Evolutionary conservation across 23 tunicate genomes (phyloP), one percentile per base, ranked within the genome.

Genomic region (Corella eumyota): DNA sequence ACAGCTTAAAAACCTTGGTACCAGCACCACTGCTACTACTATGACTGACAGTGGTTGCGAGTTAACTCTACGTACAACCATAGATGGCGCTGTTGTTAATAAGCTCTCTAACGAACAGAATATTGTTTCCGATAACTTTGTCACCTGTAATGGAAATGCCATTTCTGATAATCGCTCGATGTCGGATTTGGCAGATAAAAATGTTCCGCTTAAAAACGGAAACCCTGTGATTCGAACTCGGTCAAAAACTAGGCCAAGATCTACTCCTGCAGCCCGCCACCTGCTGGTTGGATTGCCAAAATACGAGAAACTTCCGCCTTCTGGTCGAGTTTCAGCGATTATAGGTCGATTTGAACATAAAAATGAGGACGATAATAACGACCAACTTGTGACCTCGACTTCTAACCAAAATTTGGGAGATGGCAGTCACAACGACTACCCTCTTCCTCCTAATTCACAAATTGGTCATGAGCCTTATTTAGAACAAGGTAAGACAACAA

Each of bases 301-400:
- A 29, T 66, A 63, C 44, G 74, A 72, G 25, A 55, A 69, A 24
- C 57, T 71, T 24, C 80, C 80, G 1, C 36, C 70, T 2, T 30
- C 80, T 32, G 92, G 92, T 1, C 80, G 61, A n/a, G 92, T 82
- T 19, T 82, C 92, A 3, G 45, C 79, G 22, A 66, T 82, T 32
- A 64, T 82, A 48, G 92, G 92, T 26, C 62, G 74, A 30, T 82
- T 82, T 61, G 92, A 82, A 55, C 68, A 67, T 19, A 22, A 32
- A 19, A 17, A 58, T 58, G 44, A 62, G 30, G 27, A 54, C n/a
- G n/a, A n/a, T n/a, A n/a, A n/a, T n/a, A n/a, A n/a, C n/a, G n/a
- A n/a, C n/a, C n/a, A n/a, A n/a, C n/a, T n/a, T n/a, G n/a, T n/a
- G n/a, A n/a, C n/a, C n/a, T n/a, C n/a, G n/a, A n/a, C n/a, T n/a